Percentiles rank a stretch among this genome's conserved stretches.
Conservation (phyloP, 2,888 invertebrate species). For the Drosophila austrosaltans region DNA sequence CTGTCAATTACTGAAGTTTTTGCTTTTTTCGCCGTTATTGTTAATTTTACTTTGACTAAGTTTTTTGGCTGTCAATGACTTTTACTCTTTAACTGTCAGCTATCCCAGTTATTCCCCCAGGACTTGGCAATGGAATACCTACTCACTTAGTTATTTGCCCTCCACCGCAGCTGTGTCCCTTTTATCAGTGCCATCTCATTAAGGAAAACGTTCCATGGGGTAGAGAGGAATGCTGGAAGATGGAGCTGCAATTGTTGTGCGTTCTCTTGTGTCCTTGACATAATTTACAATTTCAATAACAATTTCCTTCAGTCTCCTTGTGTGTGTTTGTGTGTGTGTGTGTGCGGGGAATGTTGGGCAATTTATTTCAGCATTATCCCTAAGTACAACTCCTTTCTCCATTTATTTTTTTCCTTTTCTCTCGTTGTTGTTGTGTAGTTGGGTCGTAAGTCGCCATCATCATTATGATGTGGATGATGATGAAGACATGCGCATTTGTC, state of each 20-base stretch:
- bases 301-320: conserved; percentile 32
- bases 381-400: conserved; percentile 53
- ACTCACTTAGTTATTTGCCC: background rate
- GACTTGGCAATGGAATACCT: conserved; percentile 3
- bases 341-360: conserved; percentile 46
- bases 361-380: conserved; percentile 64
- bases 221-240: background rate
- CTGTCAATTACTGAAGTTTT: conserved; percentile 44
- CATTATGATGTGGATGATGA: conserved; percentile 34
- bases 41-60: conserved; percentile 37
- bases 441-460: conserved; percentile 55
- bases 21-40: background rate
- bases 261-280: conserved; percentile 71
- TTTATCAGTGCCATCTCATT: conserved; percentile 44
- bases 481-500: conserved; percentile 65
- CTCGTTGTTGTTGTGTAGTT: background rate
- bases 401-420: background rate
- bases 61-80: conserved; percentile 66
- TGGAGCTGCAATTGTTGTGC: conserved; percentile 20
- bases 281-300: conserved; percentile 77
- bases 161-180: background rate
- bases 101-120: conserved; percentile 53
- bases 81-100: conserved; percentile 75
- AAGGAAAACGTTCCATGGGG: conserved; percentile 31
- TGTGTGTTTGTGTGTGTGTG: conserved; percentile 1